Evolutionary conservation across 2,113 vertebrate genomes (phyloP).

Genomic region (Apistogramma diplotaenia): DNA sequence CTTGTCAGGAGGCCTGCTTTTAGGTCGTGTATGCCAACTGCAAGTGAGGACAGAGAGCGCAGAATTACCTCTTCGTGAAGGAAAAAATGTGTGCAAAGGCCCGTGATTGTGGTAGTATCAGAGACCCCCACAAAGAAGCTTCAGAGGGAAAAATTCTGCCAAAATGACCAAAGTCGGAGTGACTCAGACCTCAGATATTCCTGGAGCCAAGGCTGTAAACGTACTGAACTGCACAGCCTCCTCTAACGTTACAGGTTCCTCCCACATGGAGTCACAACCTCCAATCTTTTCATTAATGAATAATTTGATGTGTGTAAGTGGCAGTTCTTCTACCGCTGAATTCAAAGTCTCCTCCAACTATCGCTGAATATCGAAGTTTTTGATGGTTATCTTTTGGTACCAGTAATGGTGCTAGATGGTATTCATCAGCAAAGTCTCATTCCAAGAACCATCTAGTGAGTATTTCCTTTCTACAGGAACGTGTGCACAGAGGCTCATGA

Average conservation of each 20-base stretch:
- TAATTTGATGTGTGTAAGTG: not conserved
- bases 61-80: not conserved
- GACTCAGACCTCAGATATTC: conserved; percentile 44
- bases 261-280: not conserved
- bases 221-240: not conserved
- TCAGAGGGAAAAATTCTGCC: conserved; percentile 3
- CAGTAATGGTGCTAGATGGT: too few species aligned
- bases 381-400: not conserved
- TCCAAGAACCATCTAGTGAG: too few species aligned
- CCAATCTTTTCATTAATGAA: not conserved
- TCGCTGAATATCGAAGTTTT: not conserved
- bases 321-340: not conserved
- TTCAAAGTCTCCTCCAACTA: not conserved
- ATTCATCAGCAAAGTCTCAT: not conserved
- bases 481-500: fast-evolving
- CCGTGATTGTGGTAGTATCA: conserved; percentile 31
- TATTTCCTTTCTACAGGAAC: not conserved
- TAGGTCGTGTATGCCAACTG: not conserved
- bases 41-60: not conserved
- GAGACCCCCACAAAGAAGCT: conserved; percentile 31
- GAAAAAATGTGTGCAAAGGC: not conserved
- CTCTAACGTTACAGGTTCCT: not conserved
- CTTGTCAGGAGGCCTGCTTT: not conserved
- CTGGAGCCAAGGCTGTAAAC: conserved; percentile 31
- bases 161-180: conserved; percentile 27